phyloP scores from a whole-genome alignment of 2,113 vertebrate species.

The Otocyon megalotis region DNA sequence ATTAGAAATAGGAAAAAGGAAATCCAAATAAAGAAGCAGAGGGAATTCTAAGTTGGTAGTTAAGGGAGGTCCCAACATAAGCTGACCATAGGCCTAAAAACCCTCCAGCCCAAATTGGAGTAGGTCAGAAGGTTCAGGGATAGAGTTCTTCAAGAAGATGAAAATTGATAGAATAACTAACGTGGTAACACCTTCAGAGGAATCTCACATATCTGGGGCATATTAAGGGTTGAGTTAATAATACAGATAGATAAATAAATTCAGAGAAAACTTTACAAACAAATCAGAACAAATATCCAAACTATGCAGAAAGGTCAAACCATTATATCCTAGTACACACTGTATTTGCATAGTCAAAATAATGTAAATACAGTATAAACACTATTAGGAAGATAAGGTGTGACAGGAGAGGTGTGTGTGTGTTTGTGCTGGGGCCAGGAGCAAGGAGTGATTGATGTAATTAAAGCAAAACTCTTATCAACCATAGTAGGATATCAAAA shows the following conservation, averaged over 20 bases:
- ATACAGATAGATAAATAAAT: background rate
- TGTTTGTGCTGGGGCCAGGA: background rate
- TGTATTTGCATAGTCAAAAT: background rate
- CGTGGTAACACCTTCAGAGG: background rate
- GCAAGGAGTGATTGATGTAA: background rate
- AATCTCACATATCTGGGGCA: background rate
- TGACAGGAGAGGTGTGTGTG: too few species aligned
- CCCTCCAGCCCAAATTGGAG: background rate
- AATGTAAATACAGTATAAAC: background rate
- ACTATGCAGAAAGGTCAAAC: background rate
- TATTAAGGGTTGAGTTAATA: background rate
- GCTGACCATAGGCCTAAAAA: background rate
- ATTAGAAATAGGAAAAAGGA: background rate
- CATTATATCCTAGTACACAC: background rate
- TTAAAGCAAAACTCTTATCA: background rate
- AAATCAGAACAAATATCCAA: background rate
- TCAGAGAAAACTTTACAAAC: background rate
- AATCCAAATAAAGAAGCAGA: background rate
- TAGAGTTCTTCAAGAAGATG: background rate
- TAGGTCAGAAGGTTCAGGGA: background rate
- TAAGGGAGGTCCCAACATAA: background rate
- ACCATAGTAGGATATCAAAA: background rate
- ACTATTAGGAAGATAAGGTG: background rate
- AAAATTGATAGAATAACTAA: background rate
- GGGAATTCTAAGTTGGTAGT: background rate